phyloP scores from a whole-genome alignment of 2,888 invertebrate species.

The Stictocephala bisonia region DNA sequence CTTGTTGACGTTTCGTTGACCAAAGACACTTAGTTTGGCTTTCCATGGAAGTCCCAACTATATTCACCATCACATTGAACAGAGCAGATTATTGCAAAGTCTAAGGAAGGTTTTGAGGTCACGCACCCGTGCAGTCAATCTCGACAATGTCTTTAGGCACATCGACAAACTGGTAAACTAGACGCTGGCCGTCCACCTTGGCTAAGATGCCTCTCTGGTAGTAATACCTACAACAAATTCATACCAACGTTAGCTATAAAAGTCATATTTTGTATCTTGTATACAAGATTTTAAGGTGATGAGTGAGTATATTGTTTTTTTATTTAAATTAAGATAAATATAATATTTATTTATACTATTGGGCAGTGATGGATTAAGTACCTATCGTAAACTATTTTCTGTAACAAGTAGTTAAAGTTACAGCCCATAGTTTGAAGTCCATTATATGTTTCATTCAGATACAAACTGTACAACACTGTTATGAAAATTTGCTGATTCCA shows the following conservation, averaged over 20 bases:
- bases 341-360: too few species aligned
- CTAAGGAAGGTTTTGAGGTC: slow-evolving; percentile 63
- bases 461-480: too few species aligned
- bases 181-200: slow-evolving; percentile 98
- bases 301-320: background rate
- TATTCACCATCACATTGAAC: slow-evolving; percentile 30
- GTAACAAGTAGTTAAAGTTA: too few species aligned
- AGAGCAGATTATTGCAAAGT: slow-evolving; percentile 1
- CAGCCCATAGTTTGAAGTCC: too few species aligned
- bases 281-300: background rate
- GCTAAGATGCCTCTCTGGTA: slow-evolving; percentile 99
- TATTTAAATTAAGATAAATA: too few species aligned
- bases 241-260: too few species aligned
- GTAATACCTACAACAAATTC: slow-evolving; percentile 78
- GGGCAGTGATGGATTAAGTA: too few species aligned
- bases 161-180: slow-evolving; percentile 99
- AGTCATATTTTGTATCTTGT: background rate
- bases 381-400: too few species aligned
- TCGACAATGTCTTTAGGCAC: slow-evolving; percentile 98
- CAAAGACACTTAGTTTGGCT: slow-evolving; percentile 55
- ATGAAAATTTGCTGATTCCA: too few species aligned
- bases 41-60: slow-evolving; percentile 3
- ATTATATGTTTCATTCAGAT: too few species aligned
- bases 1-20: slow-evolving; percentile 53
- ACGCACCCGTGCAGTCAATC: slow-evolving; percentile 95